Evolutionary conservation across 2,797 vertebrate species (phyloP), one percentile per base, ranked within the genome.

Genomic region (Sebastes nivosus): DNA sequence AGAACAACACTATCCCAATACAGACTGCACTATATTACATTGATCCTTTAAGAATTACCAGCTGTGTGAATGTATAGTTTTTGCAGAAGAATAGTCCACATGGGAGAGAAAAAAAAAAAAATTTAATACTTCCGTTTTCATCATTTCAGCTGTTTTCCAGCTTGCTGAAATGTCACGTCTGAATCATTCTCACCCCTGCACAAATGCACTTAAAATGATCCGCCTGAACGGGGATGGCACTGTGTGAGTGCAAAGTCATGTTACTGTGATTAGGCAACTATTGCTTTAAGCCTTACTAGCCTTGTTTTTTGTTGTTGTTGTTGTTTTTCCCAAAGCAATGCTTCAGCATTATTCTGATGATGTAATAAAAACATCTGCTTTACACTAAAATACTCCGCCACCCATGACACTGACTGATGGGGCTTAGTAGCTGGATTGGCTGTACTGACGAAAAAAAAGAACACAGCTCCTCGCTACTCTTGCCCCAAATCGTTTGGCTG

Each of bases 221-320:
- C 16, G 52, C 60, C 75, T 87, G 81, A 88, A 77, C 2, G 25
- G 80, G 90, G 54, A 84, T 38, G 52, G 59, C 68, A 38, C 77
- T 24, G 59, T 38, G 60, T 64, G 75, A 93, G 90, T 87, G 85
- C 85, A 87, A 84, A 90, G 79, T 87, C 83, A 76, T 92, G 91
- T 85, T 85, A 67, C 57, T 77, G 63, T 65, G 88, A 88, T 86
- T 80, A 78, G 76, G 60, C 77, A 87, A 90, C 80, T 57, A 61
- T 25, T 58, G 67, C 85, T 83, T 74, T 25, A 54, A 81, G 78
- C 42, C 57, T 63, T 54, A 38, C 52, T 20, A 2, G 18, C 54
- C 59, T 68, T 50, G 6, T 38, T 38, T 25, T 30, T 27, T 42
- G 18, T 50, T 50, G 46, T 50, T 50, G 46, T 50, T 54, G 50